Evolutionary conservation across 2,113 vertebrate species (phyloP).

Genomic region (Protobothrops flavoviridis): DNA sequence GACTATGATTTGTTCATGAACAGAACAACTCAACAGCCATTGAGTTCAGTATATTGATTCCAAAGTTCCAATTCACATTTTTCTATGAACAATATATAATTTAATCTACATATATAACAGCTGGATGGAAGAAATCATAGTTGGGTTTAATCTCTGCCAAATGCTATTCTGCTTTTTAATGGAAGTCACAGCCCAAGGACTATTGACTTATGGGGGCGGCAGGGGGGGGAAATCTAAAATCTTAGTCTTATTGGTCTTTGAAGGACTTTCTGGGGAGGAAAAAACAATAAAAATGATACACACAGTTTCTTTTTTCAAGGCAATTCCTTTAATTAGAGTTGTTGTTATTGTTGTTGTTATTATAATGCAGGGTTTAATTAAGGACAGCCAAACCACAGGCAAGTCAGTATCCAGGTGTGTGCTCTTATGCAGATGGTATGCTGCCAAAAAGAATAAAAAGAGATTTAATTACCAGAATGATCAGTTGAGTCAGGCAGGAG

Average conservation of each 20-base stretch:
- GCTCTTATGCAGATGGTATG: constrained; percentile 59
- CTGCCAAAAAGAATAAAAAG: constrained; percentile 61
- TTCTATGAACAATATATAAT: not conserved
- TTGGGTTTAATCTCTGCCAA: not conserved
- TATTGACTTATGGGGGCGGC: not conserved
- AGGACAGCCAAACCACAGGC: constrained; percentile 55
- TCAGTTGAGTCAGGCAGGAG: constrained; percentile 48
- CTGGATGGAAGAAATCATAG: not conserved
- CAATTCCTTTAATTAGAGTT: constrained; percentile 58
- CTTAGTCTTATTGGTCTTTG: constrained; percentile 36
- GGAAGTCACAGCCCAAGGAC: constrained; percentile 22
- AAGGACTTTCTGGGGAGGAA: constrained; percentile 21
- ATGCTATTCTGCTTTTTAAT: constrained; percentile 21
- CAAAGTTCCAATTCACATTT: not conserved
- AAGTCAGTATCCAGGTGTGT: constrained; percentile 59
- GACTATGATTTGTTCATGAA: not conserved
- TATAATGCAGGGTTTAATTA: constrained; percentile 64
- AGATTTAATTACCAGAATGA: constrained; percentile 62
- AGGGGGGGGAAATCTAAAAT: constrained; percentile 40
- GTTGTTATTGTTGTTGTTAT: not conserved
- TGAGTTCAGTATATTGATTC: not conserved
- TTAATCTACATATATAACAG: not conserved
- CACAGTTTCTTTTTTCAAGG: constrained; percentile 32
- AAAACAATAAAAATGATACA: constrained; percentile 30
- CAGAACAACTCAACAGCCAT: not conserved